These are phyloP conservation scores for Sternotherus odoratus DNA, from an alignment of 2,797 vertebrate species.

Conservation along the genomic window DNA sequence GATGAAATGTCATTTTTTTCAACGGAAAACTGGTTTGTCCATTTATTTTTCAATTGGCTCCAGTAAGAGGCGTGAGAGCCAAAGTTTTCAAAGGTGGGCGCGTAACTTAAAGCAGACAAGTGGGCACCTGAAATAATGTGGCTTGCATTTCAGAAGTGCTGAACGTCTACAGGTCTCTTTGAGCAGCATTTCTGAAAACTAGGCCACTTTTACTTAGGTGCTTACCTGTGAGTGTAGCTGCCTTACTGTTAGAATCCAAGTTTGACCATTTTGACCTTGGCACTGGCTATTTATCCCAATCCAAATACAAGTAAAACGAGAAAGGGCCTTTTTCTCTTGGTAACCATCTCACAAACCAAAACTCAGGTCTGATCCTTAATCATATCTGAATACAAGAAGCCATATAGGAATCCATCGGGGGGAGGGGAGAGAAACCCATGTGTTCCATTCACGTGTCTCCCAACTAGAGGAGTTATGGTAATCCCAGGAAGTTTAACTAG, in stretches of 20 bases:
- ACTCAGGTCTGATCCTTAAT: neutral
- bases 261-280: neutral
- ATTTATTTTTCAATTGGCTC: neutral
- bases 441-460: neutral
- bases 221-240: neutral
- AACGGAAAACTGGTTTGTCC: neutral
- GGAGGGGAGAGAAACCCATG: neutral
- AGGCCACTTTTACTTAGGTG: constrained; percentile 56
- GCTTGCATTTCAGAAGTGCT: neutral
- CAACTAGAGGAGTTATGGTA: neutral
- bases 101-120: constrained; percentile 42
- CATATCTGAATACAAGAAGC: neutral
- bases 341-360: neutral
- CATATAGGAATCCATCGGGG: neutral
- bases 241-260: neutral
- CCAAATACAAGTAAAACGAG: neutral
- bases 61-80: neutral
- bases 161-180: constrained; percentile 52
- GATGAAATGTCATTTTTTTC: neutral
- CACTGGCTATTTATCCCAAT: neutral
- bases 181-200: constrained; percentile 54
- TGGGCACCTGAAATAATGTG: constrained; percentile 51
- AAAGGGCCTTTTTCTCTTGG: neutral
- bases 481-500: neutral
- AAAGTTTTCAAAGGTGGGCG: constrained; percentile 49